Percentiles rank a stretch among this genome's conserved stretches.
phyloP scores from a whole-genome alignment of 2,113 vertebrate genomes.

The Pitta sordida region DNA sequence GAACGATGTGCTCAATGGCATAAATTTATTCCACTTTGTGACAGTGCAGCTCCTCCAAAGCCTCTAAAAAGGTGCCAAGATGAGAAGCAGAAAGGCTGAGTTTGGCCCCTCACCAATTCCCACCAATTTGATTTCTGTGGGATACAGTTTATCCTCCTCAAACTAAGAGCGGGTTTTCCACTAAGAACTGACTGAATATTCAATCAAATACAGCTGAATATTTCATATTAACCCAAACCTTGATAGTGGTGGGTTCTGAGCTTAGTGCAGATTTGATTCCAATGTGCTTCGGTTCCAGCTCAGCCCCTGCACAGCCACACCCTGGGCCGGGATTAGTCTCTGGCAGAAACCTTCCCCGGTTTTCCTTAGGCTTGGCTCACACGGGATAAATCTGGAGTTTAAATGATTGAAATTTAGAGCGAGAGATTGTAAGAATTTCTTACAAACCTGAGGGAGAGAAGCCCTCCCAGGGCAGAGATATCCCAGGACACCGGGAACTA shows the following conservation, averaged over 20 bases:
- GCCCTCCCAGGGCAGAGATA: accelerated
- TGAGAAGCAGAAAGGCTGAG: neutral
- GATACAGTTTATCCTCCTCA: neutral
- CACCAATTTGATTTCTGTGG: neutral
- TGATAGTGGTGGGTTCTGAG: neutral
- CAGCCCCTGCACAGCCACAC: neutral
- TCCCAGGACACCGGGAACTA: neutral
- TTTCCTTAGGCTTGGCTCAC: neutral
- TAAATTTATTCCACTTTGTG: neutral
- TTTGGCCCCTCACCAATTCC: neutral
- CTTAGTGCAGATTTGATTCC: neutral
- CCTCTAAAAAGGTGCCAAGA: neutral
- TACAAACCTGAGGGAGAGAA: neutral
- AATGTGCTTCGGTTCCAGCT: neutral
- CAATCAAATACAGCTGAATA: neutral
- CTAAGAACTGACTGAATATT: neutral
- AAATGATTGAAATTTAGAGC: neutral
- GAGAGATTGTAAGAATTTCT: neutral
- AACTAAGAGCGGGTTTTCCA: neutral
- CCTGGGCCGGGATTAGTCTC: neutral
- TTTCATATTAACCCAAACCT: neutral
- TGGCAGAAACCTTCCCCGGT: neutral
- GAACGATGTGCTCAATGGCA: neutral
- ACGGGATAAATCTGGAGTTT: neutral
- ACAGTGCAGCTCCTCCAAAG: neutral